Evolutionary conservation across 2,113 vertebrate species (phyloP).

Genomic region (Ciconia maguari): DNA sequence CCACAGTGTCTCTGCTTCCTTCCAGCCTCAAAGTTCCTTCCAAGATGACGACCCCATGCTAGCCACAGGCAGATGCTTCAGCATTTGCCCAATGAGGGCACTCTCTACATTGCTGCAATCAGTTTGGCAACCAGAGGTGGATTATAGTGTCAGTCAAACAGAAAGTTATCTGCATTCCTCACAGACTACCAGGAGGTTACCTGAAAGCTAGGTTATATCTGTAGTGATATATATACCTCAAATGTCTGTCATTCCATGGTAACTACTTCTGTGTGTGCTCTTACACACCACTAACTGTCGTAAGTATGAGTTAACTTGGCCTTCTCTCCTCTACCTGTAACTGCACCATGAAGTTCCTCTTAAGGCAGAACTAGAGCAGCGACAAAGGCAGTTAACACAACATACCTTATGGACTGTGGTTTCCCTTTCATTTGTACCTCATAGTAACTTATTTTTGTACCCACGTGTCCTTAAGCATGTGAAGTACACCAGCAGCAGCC

Average conservation of each 20-base stretch:
- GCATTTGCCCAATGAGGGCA: neutral
- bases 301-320: neutral
- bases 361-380: neutral
- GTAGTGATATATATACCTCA: neutral
- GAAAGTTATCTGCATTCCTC: neutral
- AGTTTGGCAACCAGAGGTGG: neutral
- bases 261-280: neutral
- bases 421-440: neutral
- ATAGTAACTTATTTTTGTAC: neutral
- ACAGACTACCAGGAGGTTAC: neutral
- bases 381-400: neutral
- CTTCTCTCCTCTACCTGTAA: neutral
- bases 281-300: neutral
- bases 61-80: neutral
- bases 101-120: neutral
- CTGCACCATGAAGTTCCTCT: neutral
- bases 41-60: rapidly evolving
- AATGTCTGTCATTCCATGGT: neutral
- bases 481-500: neutral
- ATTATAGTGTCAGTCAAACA: neutral
- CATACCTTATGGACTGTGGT: no score
- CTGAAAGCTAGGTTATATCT: neutral
- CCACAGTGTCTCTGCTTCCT: neutral
- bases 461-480: neutral
- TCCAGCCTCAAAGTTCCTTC: neutral